Conservation (phyloP, 2,113 vertebrate species). For the Peromyscus polionotus region DNA sequence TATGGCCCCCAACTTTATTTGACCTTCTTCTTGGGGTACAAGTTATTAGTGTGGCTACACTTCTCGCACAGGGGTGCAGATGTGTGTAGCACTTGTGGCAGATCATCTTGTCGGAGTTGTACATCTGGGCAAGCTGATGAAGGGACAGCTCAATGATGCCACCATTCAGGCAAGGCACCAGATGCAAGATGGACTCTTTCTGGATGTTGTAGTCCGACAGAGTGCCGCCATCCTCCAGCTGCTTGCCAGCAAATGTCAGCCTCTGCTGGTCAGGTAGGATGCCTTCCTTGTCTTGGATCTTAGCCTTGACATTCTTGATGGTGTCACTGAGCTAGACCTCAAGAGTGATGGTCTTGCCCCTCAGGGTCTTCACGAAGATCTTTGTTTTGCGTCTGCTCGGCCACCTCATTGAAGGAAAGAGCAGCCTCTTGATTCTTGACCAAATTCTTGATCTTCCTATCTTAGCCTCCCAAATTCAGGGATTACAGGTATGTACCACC, state of each 20-base stretch:
- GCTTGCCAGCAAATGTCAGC: neutral
- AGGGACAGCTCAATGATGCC: neutral
- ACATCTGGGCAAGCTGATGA: neutral
- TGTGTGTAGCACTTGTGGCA: neutral
- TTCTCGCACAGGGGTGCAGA: neutral
- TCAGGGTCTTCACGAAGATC: neutral
- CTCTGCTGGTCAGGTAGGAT: neutral
- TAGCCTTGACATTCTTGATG: neutral
- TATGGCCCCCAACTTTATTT: neutral
- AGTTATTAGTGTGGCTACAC: neutral
- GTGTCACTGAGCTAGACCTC: neutral
- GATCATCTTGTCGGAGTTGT: neutral
- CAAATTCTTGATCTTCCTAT: neutral
- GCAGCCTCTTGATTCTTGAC: neutral
- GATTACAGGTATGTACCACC: neutral
- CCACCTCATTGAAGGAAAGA: neutral
- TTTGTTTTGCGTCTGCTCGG: accelerated
- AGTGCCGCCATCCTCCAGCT: neutral
- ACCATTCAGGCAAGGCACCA: neutral
- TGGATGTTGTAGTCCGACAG: neutral
- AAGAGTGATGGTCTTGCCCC: neutral
- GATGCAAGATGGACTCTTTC: neutral
- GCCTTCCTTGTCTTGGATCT: neutral
- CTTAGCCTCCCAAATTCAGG: neutral
- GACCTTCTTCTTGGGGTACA: neutral